phyloP scores from a whole-genome alignment of 2,888 invertebrate species.

The Sminthurides aquaticus region DNA sequence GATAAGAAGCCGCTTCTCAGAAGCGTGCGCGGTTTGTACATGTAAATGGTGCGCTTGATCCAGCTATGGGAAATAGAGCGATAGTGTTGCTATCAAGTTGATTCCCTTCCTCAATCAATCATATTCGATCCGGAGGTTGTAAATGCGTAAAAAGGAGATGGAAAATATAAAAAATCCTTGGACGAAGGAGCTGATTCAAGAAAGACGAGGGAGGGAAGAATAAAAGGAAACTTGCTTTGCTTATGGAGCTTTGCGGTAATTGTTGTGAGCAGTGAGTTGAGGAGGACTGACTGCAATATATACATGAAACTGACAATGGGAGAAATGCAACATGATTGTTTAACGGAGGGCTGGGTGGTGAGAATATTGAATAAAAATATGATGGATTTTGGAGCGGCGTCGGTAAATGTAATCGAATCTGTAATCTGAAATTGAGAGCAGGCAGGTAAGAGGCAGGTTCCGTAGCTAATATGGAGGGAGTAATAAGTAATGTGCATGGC shows the following conservation, averaged over 20 bases:
- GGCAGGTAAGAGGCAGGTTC: background rate
- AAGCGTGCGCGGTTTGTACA: background rate
- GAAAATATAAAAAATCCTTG: background rate
- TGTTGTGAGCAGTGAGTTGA: no score
- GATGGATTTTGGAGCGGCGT: background rate
- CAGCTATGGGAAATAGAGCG: background rate
- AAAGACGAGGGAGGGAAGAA: background rate
- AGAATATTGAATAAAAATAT: no score
- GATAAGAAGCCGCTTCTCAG: background rate
- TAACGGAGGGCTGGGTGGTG: no score
- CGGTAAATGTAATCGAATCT: background rate
- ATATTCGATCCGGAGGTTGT: no score
- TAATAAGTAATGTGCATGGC: no score
- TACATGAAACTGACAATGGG: no score
- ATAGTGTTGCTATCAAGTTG: background rate
- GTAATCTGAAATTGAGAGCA: background rate
- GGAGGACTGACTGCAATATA: no score
- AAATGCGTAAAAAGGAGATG: background rate
- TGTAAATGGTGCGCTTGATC: background rate
- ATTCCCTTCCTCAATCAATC: background rate
- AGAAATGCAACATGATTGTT: no score
- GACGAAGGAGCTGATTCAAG: background rate
- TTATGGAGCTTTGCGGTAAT: no score
- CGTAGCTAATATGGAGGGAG: background rate
- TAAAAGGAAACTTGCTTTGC: no score